A percentile compares a stretch with the other conserved stretches of the same genome.
phyloP scores from a whole-genome alignment of 2,113 vertebrate species.

The Elgaria multicarinata region DNA sequence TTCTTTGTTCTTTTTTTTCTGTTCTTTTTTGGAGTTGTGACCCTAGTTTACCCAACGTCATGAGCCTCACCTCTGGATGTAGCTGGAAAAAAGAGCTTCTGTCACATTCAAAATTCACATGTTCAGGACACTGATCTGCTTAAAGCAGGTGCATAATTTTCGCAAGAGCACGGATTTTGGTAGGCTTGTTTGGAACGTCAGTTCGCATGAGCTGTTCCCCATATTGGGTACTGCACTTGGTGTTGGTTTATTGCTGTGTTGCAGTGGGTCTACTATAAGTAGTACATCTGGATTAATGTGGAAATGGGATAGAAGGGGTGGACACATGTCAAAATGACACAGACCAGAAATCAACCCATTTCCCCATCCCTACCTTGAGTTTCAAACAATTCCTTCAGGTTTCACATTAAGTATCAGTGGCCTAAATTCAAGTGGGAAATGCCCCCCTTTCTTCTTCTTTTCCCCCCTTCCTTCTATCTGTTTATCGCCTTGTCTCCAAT shows the following conservation, averaged over 20 bases:
- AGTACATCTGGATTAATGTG: background rate
- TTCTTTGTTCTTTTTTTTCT: no score
- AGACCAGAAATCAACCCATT: background rate
- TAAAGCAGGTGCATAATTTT: background rate
- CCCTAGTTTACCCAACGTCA: background rate
- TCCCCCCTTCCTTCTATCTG: constrained; percentile 35
- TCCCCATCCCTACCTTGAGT: background rate
- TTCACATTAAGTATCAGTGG: background rate
- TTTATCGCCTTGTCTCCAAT: constrained; percentile 68
- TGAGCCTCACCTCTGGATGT: background rate
- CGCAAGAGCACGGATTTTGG: background rate
- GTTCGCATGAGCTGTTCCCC: background rate
- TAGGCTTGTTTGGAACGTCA: background rate
- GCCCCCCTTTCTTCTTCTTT: background rate
- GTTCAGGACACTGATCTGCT: background rate
- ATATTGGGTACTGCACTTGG: background rate
- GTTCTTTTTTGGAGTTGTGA: no score
- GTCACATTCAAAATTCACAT: background rate
- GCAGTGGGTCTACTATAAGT: background rate
- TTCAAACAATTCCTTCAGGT: background rate
- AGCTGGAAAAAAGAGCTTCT: background rate
- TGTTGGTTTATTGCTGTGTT: background rate
- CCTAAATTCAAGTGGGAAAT: background rate
- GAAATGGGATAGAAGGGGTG: background rate
- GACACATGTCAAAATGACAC: background rate